These are phyloP conservation scores for Troglohyphantes excavatus DNA, from an alignment of 2,888 invertebrate species.

Conservation along the genomic window DNA sequence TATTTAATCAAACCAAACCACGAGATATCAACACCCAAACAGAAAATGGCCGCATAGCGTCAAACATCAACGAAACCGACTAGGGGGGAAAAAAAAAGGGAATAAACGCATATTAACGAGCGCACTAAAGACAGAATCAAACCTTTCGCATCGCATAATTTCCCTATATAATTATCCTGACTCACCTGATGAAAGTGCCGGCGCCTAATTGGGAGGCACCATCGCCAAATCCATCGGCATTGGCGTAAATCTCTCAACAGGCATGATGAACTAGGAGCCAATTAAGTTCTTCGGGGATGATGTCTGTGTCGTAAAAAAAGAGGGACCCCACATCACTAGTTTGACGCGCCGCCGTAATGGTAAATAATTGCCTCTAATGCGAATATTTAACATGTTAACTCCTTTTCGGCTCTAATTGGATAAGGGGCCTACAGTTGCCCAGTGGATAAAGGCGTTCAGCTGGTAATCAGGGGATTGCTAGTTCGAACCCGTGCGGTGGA, in stretches of 20 bases:
- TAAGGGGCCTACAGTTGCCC: no score
- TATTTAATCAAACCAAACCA: no score
- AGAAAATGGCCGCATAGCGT: no score
- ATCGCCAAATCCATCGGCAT: conserved; percentile 9
- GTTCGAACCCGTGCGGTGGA: no score
- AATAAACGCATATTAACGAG: not conserved
- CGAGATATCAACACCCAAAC: no score
- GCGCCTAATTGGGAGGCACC: conserved; percentile 44
- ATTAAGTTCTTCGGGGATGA: conserved; percentile 2
- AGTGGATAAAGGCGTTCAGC: no score
- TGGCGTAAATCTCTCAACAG: conserved; percentile 44
- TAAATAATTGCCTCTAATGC: conserved; percentile 45
- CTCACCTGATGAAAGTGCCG: conserved; percentile 16
- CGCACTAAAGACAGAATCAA: conserved; percentile 11
- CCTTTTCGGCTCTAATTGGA: not conserved
- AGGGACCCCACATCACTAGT: not conserved
- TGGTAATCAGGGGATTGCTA: no score
- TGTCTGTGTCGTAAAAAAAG: not conserved
- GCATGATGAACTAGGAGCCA: conserved; percentile 30
- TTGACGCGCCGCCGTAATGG: conserved; percentile 9
- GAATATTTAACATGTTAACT: not conserved
- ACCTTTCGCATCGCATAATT: conserved; percentile 28
- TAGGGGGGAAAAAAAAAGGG: not conserved
- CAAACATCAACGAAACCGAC: not conserved
- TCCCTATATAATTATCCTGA: conserved; percentile 35